A percentile compares a stretch with the other conserved stretches of the same genome.
Conservation (phyloP, 35 echinoderm and acorn worm species). For the Apostichopus parvimensis region DNA sequence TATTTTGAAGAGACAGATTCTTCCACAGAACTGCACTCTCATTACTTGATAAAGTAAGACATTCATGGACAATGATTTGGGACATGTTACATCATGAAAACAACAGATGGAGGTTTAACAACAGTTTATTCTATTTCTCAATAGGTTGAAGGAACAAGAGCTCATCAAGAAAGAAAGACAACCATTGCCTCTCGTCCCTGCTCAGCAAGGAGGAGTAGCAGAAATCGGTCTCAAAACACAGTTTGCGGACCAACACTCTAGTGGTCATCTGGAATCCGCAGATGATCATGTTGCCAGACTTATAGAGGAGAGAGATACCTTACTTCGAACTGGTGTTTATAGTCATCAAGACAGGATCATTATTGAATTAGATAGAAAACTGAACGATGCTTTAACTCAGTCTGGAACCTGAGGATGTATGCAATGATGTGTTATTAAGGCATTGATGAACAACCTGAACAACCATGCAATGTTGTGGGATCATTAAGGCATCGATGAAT, state of each 20-base stretch:
- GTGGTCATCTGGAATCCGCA: not conserved
- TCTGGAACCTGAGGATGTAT: slow-evolving; percentile 11
- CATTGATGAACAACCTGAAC: too few species aligned
- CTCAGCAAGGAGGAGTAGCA: not conserved
- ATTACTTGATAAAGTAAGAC: too few species aligned
- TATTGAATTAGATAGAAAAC: slow-evolving; percentile 84
- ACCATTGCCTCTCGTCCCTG: not conserved
- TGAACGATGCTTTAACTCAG: slow-evolving; percentile 72
- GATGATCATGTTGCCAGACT: slow-evolving; percentile 87
- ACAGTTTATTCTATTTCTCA: not conserved
- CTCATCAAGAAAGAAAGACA: not conserved
- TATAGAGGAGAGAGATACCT: slow-evolving; percentile 91
- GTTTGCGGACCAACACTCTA: not conserved
- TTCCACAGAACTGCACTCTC: too few species aligned
- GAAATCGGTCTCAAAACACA: not conserved
- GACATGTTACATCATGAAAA: too few species aligned
- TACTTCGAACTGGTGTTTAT: slow-evolving; percentile 90
- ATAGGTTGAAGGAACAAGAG: slow-evolving; percentile 52
- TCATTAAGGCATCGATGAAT: too few species aligned
- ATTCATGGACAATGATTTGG: too few species aligned
- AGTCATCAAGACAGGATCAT: slow-evolving; percentile 95
- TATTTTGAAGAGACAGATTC: too few species aligned
- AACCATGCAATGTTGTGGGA: too few species aligned
- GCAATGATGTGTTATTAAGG: too few species aligned
- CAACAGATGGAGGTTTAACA: too few species aligned